These are phyloP conservation scores for Antechinus flavipes DNA, from an alignment of 2,113 vertebrate genomes.

Conservation along the genomic window DNA sequence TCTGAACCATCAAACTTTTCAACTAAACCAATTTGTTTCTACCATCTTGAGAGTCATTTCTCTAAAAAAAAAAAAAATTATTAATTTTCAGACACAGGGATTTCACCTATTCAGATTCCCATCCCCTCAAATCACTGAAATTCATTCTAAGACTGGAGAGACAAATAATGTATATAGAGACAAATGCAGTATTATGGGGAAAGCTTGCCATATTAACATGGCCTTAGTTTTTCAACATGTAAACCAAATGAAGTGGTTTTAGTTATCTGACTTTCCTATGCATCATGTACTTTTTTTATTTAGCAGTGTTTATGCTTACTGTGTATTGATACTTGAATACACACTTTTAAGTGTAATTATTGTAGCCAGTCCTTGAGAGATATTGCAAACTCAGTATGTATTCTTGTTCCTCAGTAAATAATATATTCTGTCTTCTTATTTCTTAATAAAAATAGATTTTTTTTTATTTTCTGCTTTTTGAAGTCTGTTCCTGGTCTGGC, in stretches of 20 bases:
- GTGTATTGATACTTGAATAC: constrained; percentile 82
- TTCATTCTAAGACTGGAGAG: not conserved
- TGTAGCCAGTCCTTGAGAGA: constrained; percentile 66
- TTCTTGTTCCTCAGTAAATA: constrained; percentile 69
- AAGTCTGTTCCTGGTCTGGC: constrained; percentile 56
- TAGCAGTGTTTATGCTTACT: constrained; percentile 76
- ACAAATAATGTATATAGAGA: not conserved
- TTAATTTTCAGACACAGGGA: constrained; percentile 25
- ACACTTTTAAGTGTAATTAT: constrained; percentile 76
- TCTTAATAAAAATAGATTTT: constrained; percentile 61
- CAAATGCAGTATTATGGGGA: constrained; percentile 55
- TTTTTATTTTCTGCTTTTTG: constrained; percentile 74
- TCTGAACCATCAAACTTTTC: constrained; percentile 43
- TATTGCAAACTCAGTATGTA: constrained; percentile 77
- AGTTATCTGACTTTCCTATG: constrained; percentile 65
- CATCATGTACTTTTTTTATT: constrained; percentile 74
- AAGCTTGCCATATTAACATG: constrained; percentile 39
- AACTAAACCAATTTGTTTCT: constrained; percentile 54
- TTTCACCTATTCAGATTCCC: not conserved
- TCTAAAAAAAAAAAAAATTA: constrained; percentile 36
- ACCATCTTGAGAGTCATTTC: constrained; percentile 54
- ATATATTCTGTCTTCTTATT: constrained; percentile 80
- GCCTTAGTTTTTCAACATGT: constrained; percentile 56
- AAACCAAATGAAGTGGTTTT: constrained; percentile 62
- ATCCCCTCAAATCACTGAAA: not conserved